These are phyloP conservation scores for Xanthorhoe spadicearia DNA, from an alignment of 2,888 invertebrate genomes.

Conservation along the genomic window DNA sequence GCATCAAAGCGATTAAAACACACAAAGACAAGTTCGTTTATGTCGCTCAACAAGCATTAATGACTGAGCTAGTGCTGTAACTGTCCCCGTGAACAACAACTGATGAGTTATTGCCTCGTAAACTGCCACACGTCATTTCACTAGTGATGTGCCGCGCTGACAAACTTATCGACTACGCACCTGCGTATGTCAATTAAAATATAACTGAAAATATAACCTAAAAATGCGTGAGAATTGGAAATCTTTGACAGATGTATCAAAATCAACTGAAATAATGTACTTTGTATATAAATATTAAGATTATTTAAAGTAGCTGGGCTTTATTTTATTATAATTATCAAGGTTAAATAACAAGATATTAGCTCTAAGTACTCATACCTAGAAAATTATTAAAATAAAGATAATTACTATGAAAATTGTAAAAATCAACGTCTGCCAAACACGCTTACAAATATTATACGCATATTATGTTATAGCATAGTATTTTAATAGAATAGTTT, in stretches of 20 bases:
- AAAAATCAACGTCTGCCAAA: too few relatives aligned
- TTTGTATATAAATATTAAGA: background rate
- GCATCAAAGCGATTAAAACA: constrained; percentile 45
- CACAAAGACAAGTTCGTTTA: constrained; percentile 39
- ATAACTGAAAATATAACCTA: background rate
- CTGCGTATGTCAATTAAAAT: constrained; percentile 4
- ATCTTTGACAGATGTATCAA: background rate
- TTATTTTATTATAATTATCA: too few relatives aligned
- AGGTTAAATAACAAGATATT: too few relatives aligned
- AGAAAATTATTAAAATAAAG: too few relatives aligned
- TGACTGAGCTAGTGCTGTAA: constrained; percentile 60
- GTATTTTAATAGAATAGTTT: too few relatives aligned
- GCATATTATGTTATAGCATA: too few relatives aligned
- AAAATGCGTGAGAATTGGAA: background rate
- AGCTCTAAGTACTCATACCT: too few relatives aligned
- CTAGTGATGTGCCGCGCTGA: constrained; percentile 50
- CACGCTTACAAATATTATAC: too few relatives aligned
- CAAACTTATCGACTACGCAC: constrained; percentile 26
- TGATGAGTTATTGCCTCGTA: constrained; percentile 72
- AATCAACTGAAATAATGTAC: background rate
- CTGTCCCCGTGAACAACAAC: constrained; percentile 65
- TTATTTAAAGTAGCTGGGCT: too few relatives aligned
- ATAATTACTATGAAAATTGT: too few relatives aligned
- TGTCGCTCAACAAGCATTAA: constrained; percentile 42
- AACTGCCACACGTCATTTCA: constrained; percentile 63